Evolutionary conservation across 2,888 invertebrate species (phyloP).

Genomic region (Ethmia dodecea): DNA sequence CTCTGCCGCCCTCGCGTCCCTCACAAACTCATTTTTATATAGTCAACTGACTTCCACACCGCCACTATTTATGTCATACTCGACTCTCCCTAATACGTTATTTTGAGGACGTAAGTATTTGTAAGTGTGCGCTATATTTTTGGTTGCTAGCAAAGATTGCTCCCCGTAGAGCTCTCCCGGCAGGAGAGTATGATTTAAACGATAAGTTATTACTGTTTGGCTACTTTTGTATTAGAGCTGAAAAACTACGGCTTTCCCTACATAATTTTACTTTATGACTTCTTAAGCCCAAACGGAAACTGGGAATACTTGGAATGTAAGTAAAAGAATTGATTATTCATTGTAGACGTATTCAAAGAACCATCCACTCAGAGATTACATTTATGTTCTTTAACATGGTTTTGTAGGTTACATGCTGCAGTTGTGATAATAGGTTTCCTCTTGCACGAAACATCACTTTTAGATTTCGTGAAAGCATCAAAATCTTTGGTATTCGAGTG

Average conservation of each 20-base stretch:
- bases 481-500: too few relatives aligned
- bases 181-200: slow-evolving; percentile 43
- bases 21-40: slow-evolving; percentile 62
- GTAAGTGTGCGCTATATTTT: slow-evolving; percentile 56
- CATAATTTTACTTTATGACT: background rate
- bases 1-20: slow-evolving; percentile 48
- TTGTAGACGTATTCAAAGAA: too few relatives aligned
- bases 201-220: slow-evolving; percentile 34
- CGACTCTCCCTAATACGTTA: slow-evolving; percentile 68
- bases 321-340: too few relatives aligned
- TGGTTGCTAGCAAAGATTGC: slow-evolving; percentile 42
- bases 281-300: too few relatives aligned
- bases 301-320: too few relatives aligned
- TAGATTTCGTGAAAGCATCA: too few relatives aligned
- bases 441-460: too few relatives aligned
- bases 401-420: too few relatives aligned
- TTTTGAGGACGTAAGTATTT: slow-evolving; percentile 66
- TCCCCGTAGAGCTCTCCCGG: slow-evolving; percentile 40
- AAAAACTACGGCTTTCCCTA: background rate
- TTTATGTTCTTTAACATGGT: too few relatives aligned
- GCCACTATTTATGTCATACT: slow-evolving; percentile 74
- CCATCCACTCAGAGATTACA: too few relatives aligned
- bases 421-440: too few relatives aligned
- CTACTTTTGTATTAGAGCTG: slow-evolving; percentile 11
- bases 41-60: slow-evolving; percentile 74